These are phyloP conservation scores for Cheilosia urbana DNA, from an alignment of 2,888 invertebrate genomes.

Conservation along the genomic window DNA sequence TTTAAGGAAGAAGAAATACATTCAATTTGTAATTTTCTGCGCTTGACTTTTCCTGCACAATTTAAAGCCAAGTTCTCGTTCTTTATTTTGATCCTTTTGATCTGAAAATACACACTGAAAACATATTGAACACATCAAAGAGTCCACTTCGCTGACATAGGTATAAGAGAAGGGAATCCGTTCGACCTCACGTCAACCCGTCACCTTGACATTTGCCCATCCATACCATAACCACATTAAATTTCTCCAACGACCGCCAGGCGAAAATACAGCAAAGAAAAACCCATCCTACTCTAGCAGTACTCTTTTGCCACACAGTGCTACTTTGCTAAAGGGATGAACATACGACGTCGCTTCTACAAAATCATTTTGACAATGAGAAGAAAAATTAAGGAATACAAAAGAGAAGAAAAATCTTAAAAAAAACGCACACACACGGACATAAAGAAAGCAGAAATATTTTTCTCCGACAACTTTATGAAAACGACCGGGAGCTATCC, in stretches of 20 bases:
- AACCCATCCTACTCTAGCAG: slow-evolving; percentile 15
- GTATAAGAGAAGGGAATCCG: neutral
- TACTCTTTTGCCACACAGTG: slow-evolving; percentile 6
- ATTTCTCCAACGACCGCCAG: slow-evolving; percentile 42
- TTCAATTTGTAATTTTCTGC: too few species aligned
- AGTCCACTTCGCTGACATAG: neutral
- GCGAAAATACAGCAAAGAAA: slow-evolving; percentile 20
- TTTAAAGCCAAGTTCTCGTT: too few species aligned
- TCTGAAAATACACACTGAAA: too few species aligned
- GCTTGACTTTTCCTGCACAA: too few species aligned
- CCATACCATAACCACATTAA: slow-evolving; percentile 57
- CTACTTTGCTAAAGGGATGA: slow-evolving; percentile 54
- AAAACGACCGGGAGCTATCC: slow-evolving; percentile 34
- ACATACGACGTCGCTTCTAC: slow-evolving; percentile 27
- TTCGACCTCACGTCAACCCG: slow-evolving; percentile 12
- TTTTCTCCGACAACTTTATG: slow-evolving; percentile 57
- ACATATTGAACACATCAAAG: neutral
- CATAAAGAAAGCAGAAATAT: slow-evolving; percentile 51
- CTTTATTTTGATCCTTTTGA: too few species aligned
- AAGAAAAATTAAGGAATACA: slow-evolving; percentile 25
- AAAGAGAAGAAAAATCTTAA: slow-evolving; percentile 7
- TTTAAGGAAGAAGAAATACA: neutral
- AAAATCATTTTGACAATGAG: slow-evolving; percentile 63
- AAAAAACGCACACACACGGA: neutral
- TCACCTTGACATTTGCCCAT: slow-evolving; percentile 48